phyloP scores from a whole-genome alignment of 2,797 vertebrate species.

The Pseudomugil tenellus region DNA sequence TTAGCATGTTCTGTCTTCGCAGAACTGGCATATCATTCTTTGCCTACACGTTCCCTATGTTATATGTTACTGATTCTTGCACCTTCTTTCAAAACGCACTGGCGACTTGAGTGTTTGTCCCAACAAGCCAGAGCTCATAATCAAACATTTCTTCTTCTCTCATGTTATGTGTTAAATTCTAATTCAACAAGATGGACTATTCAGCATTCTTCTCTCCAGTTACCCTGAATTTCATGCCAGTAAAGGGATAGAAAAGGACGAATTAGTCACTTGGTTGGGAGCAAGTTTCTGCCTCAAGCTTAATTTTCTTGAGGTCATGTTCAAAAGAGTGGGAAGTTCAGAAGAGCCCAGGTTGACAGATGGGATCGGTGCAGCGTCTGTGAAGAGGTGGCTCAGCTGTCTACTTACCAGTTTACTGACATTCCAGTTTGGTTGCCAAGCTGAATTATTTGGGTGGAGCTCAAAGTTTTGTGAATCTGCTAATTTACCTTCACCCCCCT shows the following conservation, averaged over 20 bases:
- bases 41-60: too few species aligned
- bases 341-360: background rate
- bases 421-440: too few species aligned
- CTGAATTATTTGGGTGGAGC: too few species aligned
- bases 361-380: background rate
- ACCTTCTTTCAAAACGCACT: too few species aligned
- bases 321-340: background rate
- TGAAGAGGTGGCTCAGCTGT: too few species aligned
- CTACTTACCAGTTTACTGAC: background rate
- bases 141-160: background rate
- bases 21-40: too few species aligned
- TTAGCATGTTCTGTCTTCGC: too few species aligned
- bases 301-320: background rate
- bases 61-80: too few species aligned
- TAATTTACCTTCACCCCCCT: too few species aligned
- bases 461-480: too few species aligned
- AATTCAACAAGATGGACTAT: background rate
- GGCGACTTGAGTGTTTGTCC: too few species aligned
- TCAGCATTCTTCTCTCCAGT: background rate
- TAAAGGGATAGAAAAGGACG: background rate
- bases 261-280: background rate
- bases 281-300: background rate
- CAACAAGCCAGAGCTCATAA: too few species aligned
- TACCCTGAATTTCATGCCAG: constrained; percentile 4
- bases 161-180: background rate